Evolutionary conservation across 92 coral and sea anemone genomes (phyloP), one percentile per base, ranked within the genome.

Genomic region (Phenganax marumi): DNA sequence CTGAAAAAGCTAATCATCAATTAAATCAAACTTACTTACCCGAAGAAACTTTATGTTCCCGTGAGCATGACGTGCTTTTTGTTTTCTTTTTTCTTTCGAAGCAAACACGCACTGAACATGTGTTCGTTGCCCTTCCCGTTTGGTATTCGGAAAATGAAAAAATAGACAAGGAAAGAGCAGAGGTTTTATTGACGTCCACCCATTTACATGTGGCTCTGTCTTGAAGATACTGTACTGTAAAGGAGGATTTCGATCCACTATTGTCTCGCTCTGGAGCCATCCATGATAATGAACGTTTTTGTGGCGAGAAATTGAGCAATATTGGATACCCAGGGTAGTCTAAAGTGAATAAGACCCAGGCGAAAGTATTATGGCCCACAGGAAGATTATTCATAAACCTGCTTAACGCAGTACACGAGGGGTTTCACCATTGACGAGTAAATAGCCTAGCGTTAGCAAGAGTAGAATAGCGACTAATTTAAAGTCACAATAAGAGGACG

Each of bases 71-170:
- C 8, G 2, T 17, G 17, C 57, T 77, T 12, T 43, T 24, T 6
- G 22, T 43, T 7, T 24, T 55, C 6, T 33, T 46, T 58, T 11
- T 62, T 50, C 24, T 22, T 39, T 50, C 19, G 3, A 12, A 16
- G 21, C 82, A 77, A 16, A 77, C 72, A 12, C 82, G 82, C 21
- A 77, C 82, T 6, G 26, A 12, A 56, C 82, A 77, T 8, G 50
- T 43, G 16, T n/a, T 24, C 10, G 24, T 8, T 25, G 65, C 54
- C 46, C 26, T 22, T 26, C 64, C 71, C 7, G 82, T 26, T 25
- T 57, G 39, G 46, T 25, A 33, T 21, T 46, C 49, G 13, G 70
- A 16, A 49, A 77, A 24, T 33, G 82, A 58, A 19, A 12, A 46
- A 11, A 77, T 14, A 14, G 82, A 18, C 21, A 77, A 17, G 2